Evolutionary conservation across 2,113 vertebrate genomes (phyloP).

Genomic region (Otus sunia): DNA sequence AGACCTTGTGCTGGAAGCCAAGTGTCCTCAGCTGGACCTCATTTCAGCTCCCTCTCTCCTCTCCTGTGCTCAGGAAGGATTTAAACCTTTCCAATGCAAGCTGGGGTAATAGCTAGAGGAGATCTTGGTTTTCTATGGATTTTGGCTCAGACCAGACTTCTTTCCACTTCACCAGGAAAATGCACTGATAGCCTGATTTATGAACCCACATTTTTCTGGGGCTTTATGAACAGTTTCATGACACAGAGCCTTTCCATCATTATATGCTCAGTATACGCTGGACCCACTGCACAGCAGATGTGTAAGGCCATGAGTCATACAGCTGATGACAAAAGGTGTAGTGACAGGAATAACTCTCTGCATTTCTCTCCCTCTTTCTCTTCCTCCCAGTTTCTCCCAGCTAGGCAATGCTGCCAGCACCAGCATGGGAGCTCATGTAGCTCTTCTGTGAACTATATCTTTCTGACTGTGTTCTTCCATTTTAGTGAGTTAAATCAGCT

Average conservation of each 20-base stretch:
- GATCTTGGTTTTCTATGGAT: slow-evolving; percentile 20
- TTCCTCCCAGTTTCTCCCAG: neutral
- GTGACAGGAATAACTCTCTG: neutral
- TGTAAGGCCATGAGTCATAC: neutral
- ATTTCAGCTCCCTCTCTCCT: neutral
- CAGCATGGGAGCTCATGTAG: neutral
- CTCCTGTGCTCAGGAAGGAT: neutral
- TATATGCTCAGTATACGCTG: neutral
- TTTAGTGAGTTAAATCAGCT: neutral
- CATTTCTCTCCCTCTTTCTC: neutral
- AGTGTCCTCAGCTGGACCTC: neutral
- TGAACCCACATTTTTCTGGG: neutral
- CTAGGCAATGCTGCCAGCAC: neutral
- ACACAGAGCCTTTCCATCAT: neutral
- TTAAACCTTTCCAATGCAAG: neutral
- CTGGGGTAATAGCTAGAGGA: neutral
- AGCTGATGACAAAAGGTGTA: neutral
- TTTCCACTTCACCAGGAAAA: neutral
- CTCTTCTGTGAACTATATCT: neutral
- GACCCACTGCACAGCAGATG: neutral
- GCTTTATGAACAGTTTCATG: neutral
- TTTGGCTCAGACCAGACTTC: neutral
- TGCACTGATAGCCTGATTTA: neutral
- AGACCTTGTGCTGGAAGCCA: neutral
- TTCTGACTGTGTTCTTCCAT: neutral